Conservation (phyloP, 2,888 invertebrate genomes). For the Heliconius ethilla region DNA sequence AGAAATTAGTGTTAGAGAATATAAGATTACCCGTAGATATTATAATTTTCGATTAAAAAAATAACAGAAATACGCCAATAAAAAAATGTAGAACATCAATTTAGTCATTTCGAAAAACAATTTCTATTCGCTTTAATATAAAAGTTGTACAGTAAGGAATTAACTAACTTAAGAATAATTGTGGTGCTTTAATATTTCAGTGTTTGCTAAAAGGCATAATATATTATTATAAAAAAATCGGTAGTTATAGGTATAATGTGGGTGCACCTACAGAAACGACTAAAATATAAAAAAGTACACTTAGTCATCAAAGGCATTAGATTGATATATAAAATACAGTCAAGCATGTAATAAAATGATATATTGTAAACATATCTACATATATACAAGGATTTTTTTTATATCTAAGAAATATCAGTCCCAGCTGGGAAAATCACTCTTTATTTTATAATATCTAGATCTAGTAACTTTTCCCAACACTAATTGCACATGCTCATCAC, state of each 20-base stretch:
- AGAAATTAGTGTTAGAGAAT: not conserved
- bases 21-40: not conserved
- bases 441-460: conserved; percentile 1
- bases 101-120: not conserved
- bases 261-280: conserved; percentile 1
- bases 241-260: not conserved
- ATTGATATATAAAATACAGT: not conserved
- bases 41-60: too few relatives aligned
- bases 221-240: not conserved
- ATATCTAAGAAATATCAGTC: not conserved
- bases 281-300: not conserved
- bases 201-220: conserved; percentile 28
- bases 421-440: not conserved
- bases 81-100: not conserved
- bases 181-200: conserved; percentile 48
- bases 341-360: not conserved
- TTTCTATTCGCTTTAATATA: conserved; percentile 20
- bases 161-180: conserved; percentile 62
- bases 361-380: conserved; percentile 9
- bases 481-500: conserved; percentile 28
- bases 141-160: conserved; percentile 69
- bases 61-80: not conserved
- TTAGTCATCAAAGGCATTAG: not conserved
- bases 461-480: conserved; percentile 24
- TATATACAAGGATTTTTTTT: not conserved